These are phyloP conservation scores for Radopholus similis DNA, from an alignment of 1,140 invertebrate species.

Conservation along the genomic window DNA sequence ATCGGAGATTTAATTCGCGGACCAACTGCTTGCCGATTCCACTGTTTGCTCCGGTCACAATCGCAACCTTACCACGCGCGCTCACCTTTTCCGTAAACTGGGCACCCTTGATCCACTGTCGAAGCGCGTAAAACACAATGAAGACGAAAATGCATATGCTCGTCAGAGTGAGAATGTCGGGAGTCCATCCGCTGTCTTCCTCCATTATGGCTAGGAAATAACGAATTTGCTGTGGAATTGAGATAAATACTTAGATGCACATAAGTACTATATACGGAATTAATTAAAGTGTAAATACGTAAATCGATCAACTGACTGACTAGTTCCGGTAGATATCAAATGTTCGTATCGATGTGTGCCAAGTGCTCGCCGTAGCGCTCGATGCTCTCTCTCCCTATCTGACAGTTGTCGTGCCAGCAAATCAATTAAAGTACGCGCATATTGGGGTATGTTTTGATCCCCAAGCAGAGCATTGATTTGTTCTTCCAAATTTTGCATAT, in stretches of 20 bases:
- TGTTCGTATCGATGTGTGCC: neutral
- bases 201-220: slow-evolving; percentile 29
- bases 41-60: slow-evolving; percentile 32
- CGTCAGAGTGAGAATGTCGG: slow-evolving; percentile 19
- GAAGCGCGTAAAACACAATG: slow-evolving; percentile 25
- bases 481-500: neutral
- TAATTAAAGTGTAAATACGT: no score
- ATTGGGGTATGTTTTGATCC: neutral
- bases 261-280: no score
- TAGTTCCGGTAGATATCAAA: neutral
- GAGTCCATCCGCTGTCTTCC: slow-evolving; percentile 25
- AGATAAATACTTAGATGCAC: no score
- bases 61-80: slow-evolving; percentile 33
- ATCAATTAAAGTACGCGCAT: neutral
- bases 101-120: slow-evolving; percentile 27
- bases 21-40: slow-evolving; percentile 36
- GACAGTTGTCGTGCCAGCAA: neutral
- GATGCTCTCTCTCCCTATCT: neutral
- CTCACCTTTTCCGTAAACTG: slow-evolving; percentile 43
- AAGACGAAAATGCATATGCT: slow-evolving; percentile 21
- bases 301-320: no score
- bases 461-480: neutral
- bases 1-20: slow-evolving; percentile 40
- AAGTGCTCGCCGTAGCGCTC: neutral
- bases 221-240: no score